These are phyloP conservation scores for Aphelenchoides besseyi DNA, from an alignment of 1,140 invertebrate genomes.

Conservation along the genomic window DNA sequence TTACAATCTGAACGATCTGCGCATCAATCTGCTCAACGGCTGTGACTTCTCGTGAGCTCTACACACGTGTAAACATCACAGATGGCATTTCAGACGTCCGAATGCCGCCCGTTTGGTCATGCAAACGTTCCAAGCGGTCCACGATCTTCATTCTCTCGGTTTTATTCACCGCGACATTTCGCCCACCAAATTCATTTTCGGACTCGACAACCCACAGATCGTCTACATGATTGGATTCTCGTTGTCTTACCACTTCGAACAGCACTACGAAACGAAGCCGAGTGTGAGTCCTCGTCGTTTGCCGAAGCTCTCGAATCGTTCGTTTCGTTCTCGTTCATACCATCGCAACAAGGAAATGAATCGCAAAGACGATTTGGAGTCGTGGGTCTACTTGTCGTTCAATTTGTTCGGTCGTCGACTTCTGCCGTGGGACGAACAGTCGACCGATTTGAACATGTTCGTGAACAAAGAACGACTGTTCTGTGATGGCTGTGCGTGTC, in stretches of 20 bases:
- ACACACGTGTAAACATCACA: not conserved
- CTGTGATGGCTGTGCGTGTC: slow-evolving; percentile 10
- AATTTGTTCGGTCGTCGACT: slow-evolving; percentile 19
- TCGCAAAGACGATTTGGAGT: slow-evolving; percentile 24
- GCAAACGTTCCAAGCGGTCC: slow-evolving; percentile 23
- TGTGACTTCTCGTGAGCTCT: slow-evolving; percentile 12
- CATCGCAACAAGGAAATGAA: slow-evolving; percentile 21
- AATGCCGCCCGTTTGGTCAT: slow-evolving; percentile 18
- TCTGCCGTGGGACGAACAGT: slow-evolving; percentile 19
- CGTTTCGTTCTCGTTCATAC: slow-evolving; percentile 12
- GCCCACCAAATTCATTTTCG: slow-evolving; percentile 13
- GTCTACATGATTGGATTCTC: slow-evolving; percentile 22
- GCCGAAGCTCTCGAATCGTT: not conserved
- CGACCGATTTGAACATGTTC: not conserved
- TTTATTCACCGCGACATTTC: slow-evolving; percentile 20
- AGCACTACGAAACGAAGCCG: slow-evolving; percentile 5
- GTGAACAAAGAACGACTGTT: slow-evolving; percentile 17
- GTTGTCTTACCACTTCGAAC: slow-evolving; percentile 21
- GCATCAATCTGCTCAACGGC: not conserved
- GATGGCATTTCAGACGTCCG: slow-evolving; percentile 6
- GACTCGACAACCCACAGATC: slow-evolving; percentile 1
- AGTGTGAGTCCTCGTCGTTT: not conserved
- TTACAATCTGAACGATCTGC: slow-evolving; percentile 19
- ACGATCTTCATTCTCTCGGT: slow-evolving; percentile 19
- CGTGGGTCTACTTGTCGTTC: slow-evolving; percentile 19